Base-by-base conservation (phyloP, 2,797 vertebrate genomes). In the Nyctibius grandis region DNA sequence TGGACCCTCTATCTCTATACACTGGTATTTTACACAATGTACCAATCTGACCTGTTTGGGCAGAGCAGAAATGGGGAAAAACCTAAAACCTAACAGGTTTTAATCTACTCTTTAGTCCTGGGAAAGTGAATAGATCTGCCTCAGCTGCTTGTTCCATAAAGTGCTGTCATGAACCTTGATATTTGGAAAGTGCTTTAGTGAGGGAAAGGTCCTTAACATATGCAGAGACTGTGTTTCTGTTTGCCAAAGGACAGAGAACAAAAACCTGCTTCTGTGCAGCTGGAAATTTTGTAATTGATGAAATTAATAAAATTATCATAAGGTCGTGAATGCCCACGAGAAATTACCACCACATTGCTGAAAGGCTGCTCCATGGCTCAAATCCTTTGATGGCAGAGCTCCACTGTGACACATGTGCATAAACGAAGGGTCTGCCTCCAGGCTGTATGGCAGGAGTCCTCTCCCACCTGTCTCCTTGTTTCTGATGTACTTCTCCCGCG, bases 401-500 rank as follows among this genome's bases (percentile, higher is more conserved):
- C 51, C 20, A 13, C 57, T 31, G 50, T 36, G 42, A 26, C 17
- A 56, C 22, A 36, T 9, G 11, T 15, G 31, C 18, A 28, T 25
- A 40, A 86, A 50, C 0, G 8, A n/a, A 50, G 21, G 19, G 31
- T 54, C 76, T 88, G 36, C 18, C 87, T 48, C 31, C 61, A 74
- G 64, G 26, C 20, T 26, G 31, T 29, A 1, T 22, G 72, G 51
- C 21, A 42, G 34, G 44, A 83, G n/a, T 23, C 12, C 17, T 64
- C 36, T 81, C 53, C 40, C 85, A 57, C 12, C 29, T 33, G 9
- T 10, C 29, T 48, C 38, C 28, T 28, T 45, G 29, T 56, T 89
- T 56, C 82, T 76, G 59, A 8, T 5, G 45, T 31, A 0, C 42
- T 47, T 40, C 5, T 45, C 36, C 54, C 0, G 0, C 1, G 0